These are phyloP conservation scores for Fragum whitleyi DNA, from an alignment of 2,888 invertebrate genomes.

Conservation along the genomic window DNA sequence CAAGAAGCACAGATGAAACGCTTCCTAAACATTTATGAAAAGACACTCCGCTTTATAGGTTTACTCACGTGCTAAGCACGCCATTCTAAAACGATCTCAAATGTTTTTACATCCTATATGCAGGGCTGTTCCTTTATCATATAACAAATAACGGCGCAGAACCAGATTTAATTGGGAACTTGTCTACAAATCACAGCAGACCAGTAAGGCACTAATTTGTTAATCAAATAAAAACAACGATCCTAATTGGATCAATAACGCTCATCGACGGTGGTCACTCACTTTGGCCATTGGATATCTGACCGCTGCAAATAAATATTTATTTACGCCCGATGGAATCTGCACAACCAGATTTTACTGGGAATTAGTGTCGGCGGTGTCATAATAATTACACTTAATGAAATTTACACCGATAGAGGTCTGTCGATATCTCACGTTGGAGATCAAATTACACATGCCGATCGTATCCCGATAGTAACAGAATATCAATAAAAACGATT, in stretches of 20 bases:
- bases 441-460: not conserved
- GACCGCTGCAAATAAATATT: slow-evolving; percentile 18
- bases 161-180: too few species aligned
- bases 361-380: slow-evolving; percentile 28
- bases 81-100: too few species aligned
- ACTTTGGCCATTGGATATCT: slow-evolving; percentile 10
- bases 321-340: slow-evolving; percentile 6
- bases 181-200: not conserved
- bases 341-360: not conserved
- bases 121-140: too few species aligned
- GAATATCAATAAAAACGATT: not conserved
- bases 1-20: too few species aligned
- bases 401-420: slow-evolving; percentile 15
- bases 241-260: slow-evolving; percentile 30
- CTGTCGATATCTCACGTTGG: slow-evolving; percentile 10
- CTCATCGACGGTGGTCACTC: slow-evolving; percentile 12
- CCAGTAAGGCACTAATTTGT: slow-evolving; percentile 15
- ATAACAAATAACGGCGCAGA: too few species aligned
- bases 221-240: slow-evolving; percentile 24
- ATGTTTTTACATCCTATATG: too few species aligned
- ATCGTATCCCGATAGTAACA: not conserved
- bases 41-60: too few species aligned
- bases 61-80: too few species aligned
- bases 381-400: slow-evolving; percentile 31
- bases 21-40: too few species aligned